Evolutionary conservation across 2,113 vertebrate species (phyloP).

Genomic region (Saimiri boliviensis): DNA sequence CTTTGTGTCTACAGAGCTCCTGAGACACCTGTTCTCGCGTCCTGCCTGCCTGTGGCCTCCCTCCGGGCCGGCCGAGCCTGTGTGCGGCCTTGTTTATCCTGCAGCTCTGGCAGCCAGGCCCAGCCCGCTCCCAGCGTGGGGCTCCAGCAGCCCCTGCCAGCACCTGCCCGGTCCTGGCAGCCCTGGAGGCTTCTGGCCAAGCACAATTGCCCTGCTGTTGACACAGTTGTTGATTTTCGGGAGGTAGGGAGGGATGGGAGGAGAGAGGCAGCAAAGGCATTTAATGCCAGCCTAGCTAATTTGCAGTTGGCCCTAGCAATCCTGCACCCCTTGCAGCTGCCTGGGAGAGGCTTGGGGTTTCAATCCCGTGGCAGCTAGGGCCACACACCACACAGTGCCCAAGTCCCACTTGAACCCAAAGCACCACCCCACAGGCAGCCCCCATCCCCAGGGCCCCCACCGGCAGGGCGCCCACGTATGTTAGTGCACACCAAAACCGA

Average conservation of each 20-base stretch:
- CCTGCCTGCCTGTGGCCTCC: constrained; percentile 47
- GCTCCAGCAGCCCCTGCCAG: constrained; percentile 66
- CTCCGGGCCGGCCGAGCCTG: constrained; percentile 36
- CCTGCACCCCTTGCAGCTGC: neutral
- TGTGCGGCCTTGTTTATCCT: constrained; percentile 55
- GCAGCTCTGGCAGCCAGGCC: constrained; percentile 29
- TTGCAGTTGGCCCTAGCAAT: constrained; percentile 4
- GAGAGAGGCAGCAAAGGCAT: constrained; percentile 19
- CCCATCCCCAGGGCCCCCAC: neutral
- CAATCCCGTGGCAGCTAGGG: neutral
- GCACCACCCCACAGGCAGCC: neutral
- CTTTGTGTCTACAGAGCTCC: constrained; percentile 77
- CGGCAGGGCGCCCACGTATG: neutral
- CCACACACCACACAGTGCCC: neutral
- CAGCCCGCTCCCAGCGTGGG: constrained; percentile 54
- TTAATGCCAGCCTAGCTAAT: neutral
- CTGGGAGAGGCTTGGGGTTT: neutral
- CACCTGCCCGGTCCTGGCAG: constrained; percentile 55
- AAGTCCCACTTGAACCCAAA: neutral
- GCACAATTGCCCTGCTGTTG: constrained; percentile 72
- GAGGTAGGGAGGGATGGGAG: neutral
- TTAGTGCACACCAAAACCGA: neutral
- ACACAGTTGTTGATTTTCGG: constrained; percentile 50
- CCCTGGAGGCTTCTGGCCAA: constrained; percentile 14
- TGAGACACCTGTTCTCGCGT: constrained; percentile 79